Evolutionary conservation across 2,797 vertebrate species (phyloP).

Genomic region (Sandelia bainsii): DNA sequence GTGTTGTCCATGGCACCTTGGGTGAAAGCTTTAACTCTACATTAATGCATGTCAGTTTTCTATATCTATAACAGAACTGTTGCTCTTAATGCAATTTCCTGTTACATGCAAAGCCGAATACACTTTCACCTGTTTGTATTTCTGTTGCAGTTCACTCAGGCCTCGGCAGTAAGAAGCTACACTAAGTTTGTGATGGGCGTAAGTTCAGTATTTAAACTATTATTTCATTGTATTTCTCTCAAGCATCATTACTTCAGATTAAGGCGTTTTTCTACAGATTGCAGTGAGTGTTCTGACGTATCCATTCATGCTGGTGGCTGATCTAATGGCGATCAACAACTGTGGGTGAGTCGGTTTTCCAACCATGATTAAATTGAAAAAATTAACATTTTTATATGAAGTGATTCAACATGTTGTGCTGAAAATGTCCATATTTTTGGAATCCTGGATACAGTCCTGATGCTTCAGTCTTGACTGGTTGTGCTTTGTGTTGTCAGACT

Average conservation of each 20-base stretch:
- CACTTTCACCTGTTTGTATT: constrained; percentile 17
- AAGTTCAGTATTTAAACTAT: constrained; percentile 20
- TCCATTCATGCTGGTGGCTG: constrained; percentile 90
- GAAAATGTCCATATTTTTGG: background rate
- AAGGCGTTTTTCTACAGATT: constrained; percentile 76
- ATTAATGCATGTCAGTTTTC: too few relatives aligned
- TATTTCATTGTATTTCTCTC: background rate
- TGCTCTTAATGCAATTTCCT: too few relatives aligned
- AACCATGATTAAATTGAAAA: background rate
- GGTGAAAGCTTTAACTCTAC: too few relatives aligned
- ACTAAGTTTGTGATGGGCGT: constrained; percentile 93
- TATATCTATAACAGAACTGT: too few relatives aligned
- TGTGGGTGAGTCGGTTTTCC: constrained; percentile 85
- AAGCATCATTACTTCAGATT: background rate
- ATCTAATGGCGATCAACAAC: constrained; percentile 92
- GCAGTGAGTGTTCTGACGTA: constrained; percentile 90
- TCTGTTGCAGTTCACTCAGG: constrained; percentile 88
- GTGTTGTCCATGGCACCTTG: too few relatives aligned
- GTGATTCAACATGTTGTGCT: too few relatives aligned
- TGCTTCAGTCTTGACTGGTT: constrained; percentile 2
- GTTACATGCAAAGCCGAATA: too few relatives aligned
- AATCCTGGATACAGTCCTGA: background rate
- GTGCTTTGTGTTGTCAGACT: constrained; percentile 78
- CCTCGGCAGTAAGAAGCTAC: constrained; percentile 90
- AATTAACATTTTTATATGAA: too few relatives aligned